These are phyloP conservation scores for Holotrichia oblita DNA, from an alignment of 1,140 invertebrate genomes.

Conservation along the genomic window DNA sequence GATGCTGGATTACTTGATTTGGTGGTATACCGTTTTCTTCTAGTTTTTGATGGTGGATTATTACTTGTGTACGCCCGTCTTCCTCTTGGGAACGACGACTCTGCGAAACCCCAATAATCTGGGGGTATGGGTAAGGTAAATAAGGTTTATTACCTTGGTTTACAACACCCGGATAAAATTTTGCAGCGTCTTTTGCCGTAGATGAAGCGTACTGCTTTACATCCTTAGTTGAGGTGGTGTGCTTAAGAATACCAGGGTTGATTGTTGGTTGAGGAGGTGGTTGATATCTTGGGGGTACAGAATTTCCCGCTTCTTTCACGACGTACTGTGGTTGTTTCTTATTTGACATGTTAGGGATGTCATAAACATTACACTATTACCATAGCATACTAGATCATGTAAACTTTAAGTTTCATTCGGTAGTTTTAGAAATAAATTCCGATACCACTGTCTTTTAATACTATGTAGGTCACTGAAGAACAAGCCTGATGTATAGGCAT, in stretches of 20 bases:
- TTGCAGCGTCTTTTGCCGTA: conserved; percentile 41
- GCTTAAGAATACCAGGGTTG: conserved; percentile 65
- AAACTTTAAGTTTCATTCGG: background rate
- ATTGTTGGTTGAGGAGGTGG: conserved; percentile 68
- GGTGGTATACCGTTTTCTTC: conserved; percentile 30
- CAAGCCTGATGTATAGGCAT: background rate
- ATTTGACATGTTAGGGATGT: conserved; percentile 57
- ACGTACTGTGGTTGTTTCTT: conserved; percentile 57
- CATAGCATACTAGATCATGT: conserved; percentile 24
- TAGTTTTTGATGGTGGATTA: conserved; percentile 58
- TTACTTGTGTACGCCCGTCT: conserved; percentile 60
- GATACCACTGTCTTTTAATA: conserved; percentile 40
- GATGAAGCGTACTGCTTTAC: conserved; percentile 47
- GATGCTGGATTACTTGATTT: conserved; percentile 60
- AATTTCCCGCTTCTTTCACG: conserved; percentile 51
- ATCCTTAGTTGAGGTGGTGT: conserved; percentile 55
- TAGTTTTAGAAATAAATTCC: background rate
- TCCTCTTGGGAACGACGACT: conserved; percentile 57
- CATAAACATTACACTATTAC: conserved; percentile 41
- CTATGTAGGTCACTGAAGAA: conserved; percentile 43
- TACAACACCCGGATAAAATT: conserved; percentile 46
- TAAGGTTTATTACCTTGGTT: conserved; percentile 45
- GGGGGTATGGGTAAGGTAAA: conserved; percentile 50
- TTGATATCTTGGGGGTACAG: conserved; percentile 71
- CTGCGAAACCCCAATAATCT: conserved; percentile 55